These are phyloP conservation scores for Craterocephalus amniculus DNA, from an alignment of 2,797 vertebrate species.

Conservation along the genomic window DNA sequence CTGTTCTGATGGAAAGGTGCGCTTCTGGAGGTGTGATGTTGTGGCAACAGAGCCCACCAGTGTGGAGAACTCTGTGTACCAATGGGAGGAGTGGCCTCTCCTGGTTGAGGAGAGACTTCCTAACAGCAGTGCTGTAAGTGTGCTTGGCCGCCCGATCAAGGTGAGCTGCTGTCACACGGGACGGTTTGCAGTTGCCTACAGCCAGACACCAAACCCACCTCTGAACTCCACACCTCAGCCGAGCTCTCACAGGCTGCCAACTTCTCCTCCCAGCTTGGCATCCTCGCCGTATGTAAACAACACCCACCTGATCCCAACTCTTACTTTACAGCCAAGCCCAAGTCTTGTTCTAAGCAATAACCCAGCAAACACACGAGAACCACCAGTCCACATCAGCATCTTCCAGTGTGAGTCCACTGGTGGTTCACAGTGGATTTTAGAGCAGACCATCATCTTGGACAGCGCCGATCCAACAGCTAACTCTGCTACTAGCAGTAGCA, in stretches of 20 bases:
- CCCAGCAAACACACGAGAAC: slow-evolving; percentile 69
- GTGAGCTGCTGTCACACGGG: slow-evolving; percentile 97
- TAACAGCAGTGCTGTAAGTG: slow-evolving; percentile 85
- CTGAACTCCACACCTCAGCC: slow-evolving; percentile 56
- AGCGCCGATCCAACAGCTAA: slow-evolving; percentile 67
- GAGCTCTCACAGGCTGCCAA: slow-evolving; percentile 41
- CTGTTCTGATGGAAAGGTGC: slow-evolving; percentile 94
- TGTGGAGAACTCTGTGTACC: slow-evolving; percentile 73
- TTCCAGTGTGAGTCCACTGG: slow-evolving; percentile 98
- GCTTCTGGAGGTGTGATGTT: slow-evolving; percentile 93
- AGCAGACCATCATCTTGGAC: slow-evolving; percentile 92
- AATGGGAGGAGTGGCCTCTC: slow-evolving; percentile 97
- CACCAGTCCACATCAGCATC: slow-evolving; percentile 88
- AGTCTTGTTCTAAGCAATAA: slow-evolving; percentile 45
- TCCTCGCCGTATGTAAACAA: slow-evolving; percentile 60
- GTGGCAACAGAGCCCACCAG: slow-evolving; percentile 56
- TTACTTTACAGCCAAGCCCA: slow-evolving; percentile 43
- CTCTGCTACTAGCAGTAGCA: slow-evolving; percentile 20
- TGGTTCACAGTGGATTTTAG: slow-evolving; percentile 93
- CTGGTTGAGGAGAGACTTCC: slow-evolving; percentile 89
- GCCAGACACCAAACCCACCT: slow-evolving; percentile 67
- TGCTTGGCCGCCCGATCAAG: slow-evolving; percentile 88
- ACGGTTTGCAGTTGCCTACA: slow-evolving; percentile 93
- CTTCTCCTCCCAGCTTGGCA: slow-evolving; percentile 54
- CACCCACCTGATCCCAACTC: slow-evolving; percentile 37